Percentiles rank a stretch among this genome's conserved stretches.
Conservation (phyloP, 2,113 vertebrate species). For the Dipodomys merriami region DNA sequence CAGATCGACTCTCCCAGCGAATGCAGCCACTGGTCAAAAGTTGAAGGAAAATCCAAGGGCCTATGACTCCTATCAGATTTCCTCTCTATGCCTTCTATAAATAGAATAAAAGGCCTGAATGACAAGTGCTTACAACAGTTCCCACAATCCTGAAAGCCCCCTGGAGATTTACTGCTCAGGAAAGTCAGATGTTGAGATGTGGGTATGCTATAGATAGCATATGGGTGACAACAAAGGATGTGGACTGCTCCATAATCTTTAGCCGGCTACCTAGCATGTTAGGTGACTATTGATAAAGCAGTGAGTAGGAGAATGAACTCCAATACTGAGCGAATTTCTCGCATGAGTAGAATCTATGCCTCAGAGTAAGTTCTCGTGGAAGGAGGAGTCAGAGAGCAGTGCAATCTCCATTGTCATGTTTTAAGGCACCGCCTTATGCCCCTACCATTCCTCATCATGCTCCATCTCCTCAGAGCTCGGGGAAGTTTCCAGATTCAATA, state of each 20-base stretch:
- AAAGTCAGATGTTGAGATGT: not conserved
- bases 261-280: no score
- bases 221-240: not conserved
- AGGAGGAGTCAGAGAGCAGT: not conserved
- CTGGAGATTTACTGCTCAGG: not conserved
- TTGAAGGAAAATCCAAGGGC: not conserved
- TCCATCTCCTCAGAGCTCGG: no score
- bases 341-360: not conserved
- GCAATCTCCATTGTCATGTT: not conserved
- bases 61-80: not conserved
- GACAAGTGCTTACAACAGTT: not conserved
- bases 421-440: not conserved
- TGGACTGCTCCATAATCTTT: not conserved
- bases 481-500: no score
- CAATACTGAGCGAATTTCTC: not conserved
- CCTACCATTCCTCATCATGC: no score
- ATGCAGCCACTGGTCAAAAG: not conserved
- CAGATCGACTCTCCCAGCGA: not conserved
- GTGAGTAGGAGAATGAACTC: not conserved
- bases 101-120: not conserved
- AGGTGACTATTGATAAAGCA: not conserved
- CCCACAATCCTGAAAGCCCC: not conserved
- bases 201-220: not conserved
- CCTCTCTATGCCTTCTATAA: not conserved
- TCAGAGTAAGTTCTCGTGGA: not conserved